Base-by-base conservation (phyloP, 2,113 vertebrate genomes). In the Nothobranchius kuhntae region DNA sequence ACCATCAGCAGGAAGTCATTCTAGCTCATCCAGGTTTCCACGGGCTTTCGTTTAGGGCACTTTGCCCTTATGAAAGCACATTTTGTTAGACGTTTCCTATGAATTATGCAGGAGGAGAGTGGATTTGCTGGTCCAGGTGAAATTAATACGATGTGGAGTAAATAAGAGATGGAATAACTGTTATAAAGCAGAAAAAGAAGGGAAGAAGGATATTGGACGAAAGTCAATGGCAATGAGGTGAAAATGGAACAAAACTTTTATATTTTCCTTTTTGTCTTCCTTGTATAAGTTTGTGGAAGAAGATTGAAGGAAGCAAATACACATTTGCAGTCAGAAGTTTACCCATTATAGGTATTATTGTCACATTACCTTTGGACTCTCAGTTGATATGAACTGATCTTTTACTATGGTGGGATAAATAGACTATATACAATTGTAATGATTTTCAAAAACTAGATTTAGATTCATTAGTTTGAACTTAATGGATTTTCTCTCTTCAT, bases 91-190 rank as follows among this genome's bases (percentile, higher is more conserved):
- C 71, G 67, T 68, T 67, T 54, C 57, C 68, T 24, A 80, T 90
- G 87, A 90, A 89, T 91, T 88, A 89, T 90, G 84, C 83, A 89
- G 77, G 44, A 52, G 48, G 67, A 52, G 73, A 79, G 78, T 86
- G 86, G 85, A 90, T 90, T 87, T 89, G 79, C 85, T 86, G 86
- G 73, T 83, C 76, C 81, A 71, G 82, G 75, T 87, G 72, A 89
- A 90, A 89, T 89, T 73, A 89, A 85, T 86, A 83, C 78, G 73
- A 83, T 77, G 55, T 79, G 35, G 75, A 81, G 80, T 80, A 82
- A 82, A 80, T 75, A 74, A 72, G 35, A 70, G 82, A 70, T 38
- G 42, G 74, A 78, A 61, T 64, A 44, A 61, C 0, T 14, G 67
- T 69, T 75, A 73, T 60, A 76, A 30, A 62, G 46, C 58, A 21